Evolutionary conservation across 2,797 vertebrate species (phyloP).

Genomic region (Tamandua tetradactyla): DNA sequence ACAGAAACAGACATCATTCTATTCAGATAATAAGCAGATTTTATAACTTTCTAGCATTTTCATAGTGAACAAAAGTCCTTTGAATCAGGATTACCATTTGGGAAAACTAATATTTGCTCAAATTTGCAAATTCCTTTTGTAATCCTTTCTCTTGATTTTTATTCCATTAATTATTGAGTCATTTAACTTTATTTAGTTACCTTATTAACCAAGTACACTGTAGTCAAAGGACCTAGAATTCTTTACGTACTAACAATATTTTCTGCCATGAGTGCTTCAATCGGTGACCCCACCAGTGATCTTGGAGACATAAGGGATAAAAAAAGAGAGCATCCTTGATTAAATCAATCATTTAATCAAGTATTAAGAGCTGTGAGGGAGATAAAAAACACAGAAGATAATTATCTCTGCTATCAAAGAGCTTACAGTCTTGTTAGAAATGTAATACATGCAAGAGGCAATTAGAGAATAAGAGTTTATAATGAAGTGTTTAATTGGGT

Average conservation of each 20-base stretch:
- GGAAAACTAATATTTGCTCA: slow-evolving; percentile 13
- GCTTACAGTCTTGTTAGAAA: slow-evolving; percentile 60
- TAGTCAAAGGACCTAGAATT: not conserved
- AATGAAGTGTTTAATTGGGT: slow-evolving; percentile 46
- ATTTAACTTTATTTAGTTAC: slow-evolving; percentile 54
- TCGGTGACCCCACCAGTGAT: slow-evolving; percentile 57
- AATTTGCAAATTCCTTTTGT: slow-evolving; percentile 48
- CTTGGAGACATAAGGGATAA: slow-evolving; percentile 49
- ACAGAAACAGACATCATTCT: not conserved
- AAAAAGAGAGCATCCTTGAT: slow-evolving; percentile 54
- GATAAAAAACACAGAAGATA: slow-evolving; percentile 62
- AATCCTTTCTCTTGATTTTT: slow-evolving; percentile 48
- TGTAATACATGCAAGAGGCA: slow-evolving; percentile 13
- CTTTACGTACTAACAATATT: slow-evolving; percentile 24
- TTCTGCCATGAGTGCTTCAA: slow-evolving; percentile 1
- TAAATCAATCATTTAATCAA: slow-evolving; percentile 76
- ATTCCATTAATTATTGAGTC: slow-evolving; percentile 43
- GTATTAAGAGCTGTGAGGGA: slow-evolving; percentile 58
- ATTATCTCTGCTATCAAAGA: slow-evolving; percentile 65
- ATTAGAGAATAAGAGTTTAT: slow-evolving; percentile 57
- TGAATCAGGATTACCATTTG: not conserved
- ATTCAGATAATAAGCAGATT: not conserved
- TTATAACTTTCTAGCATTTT: slow-evolving; percentile 11
- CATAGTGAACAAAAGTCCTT: not conserved
- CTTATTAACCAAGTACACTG: slow-evolving; percentile 36